A percentile compares a stretch with the other conserved stretches of the same genome.
These are phyloP conservation scores for Mallateleia sp. DNA, from an alignment of 2,888 invertebrate genomes.

Conservation along the genomic window DNA sequence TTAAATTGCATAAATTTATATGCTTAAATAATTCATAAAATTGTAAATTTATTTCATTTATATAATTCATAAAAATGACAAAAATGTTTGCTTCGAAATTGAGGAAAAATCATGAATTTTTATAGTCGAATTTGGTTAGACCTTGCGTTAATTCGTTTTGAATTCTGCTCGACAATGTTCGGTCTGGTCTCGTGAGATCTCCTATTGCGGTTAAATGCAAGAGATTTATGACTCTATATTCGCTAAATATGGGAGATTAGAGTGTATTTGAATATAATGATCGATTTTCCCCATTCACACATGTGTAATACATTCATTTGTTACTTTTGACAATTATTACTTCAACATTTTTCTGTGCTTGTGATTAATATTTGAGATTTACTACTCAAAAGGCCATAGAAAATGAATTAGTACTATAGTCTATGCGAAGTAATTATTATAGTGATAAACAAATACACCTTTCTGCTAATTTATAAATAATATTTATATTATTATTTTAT, in stretches of 20 bases:
- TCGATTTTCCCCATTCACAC: conserved; percentile 56
- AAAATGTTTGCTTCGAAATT: not conserved
- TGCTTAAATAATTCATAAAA: not conserved
- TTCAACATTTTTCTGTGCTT: conserved; percentile 5
- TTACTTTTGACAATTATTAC: conserved; percentile 50
- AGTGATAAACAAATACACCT: too few species aligned
- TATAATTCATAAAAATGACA: not conserved
- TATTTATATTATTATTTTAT: too few species aligned
- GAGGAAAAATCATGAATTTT: conserved; percentile 44
- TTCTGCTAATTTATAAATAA: too few species aligned
- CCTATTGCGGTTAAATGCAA: conserved; percentile 53
- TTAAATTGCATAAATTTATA: not conserved
- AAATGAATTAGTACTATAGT: too few species aligned
- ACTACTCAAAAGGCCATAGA: too few species aligned
- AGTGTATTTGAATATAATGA: conserved; percentile 63
- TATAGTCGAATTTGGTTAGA: conserved; percentile 37
- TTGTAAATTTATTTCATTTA: not conserved
- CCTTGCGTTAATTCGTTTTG: conserved; percentile 61
- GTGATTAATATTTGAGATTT: conserved; percentile 14
- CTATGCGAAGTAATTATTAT: too few species aligned
- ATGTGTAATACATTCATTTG: conserved; percentile 43
- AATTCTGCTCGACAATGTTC: conserved; percentile 45
- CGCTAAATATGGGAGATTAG: conserved; percentile 65
- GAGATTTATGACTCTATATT: conserved; percentile 68
- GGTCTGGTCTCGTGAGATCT: conserved; percentile 39